These are phyloP conservation scores for Gryllus bimaculatus DNA, from an alignment of 1,140 invertebrate genomes.

Conservation along the genomic window DNA sequence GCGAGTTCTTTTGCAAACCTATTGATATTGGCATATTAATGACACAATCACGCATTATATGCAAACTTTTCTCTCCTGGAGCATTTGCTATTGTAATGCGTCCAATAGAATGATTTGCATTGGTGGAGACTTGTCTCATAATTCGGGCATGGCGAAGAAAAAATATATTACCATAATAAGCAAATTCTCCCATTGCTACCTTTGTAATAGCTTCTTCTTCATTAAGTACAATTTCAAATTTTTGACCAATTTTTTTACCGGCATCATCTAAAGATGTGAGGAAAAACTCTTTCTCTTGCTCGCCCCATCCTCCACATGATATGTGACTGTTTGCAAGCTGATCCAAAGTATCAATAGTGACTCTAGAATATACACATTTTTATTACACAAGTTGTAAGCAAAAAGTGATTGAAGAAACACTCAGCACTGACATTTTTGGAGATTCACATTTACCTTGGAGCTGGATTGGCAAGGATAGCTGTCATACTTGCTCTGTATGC, in stretches of 20 bases:
- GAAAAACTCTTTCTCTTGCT: constrained; percentile 59
- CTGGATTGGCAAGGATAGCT: constrained; percentile 65
- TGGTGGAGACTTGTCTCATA: not conserved
- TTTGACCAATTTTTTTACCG: constrained; percentile 51
- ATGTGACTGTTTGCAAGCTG: constrained; percentile 53
- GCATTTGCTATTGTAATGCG: not conserved
- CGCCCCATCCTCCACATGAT: constrained; percentile 55
- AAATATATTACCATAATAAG: constrained; percentile 72
- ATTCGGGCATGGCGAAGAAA: constrained; percentile 45
- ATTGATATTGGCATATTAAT: constrained; percentile 70
- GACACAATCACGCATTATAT: constrained; percentile 71
- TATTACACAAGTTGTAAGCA: not conserved
- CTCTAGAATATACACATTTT: constrained; percentile 34
- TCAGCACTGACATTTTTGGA: not conserved
- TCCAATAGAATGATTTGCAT: not conserved
- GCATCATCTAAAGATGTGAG: constrained; percentile 51
- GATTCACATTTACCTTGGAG: constrained; percentile 43
- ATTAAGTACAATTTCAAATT: constrained; percentile 50
- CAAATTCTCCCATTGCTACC: constrained; percentile 57
- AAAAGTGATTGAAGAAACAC: not conserved
- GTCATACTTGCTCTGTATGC: constrained; percentile 74
- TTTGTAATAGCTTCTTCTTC: constrained; percentile 30
- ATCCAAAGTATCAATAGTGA: constrained; percentile 64
- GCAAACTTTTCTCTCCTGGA: constrained; percentile 35
- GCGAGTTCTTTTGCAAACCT: constrained; percentile 70